Conservation (phyloP, 2,113 vertebrate species). For the Laterallus jamaicensis region DNA sequence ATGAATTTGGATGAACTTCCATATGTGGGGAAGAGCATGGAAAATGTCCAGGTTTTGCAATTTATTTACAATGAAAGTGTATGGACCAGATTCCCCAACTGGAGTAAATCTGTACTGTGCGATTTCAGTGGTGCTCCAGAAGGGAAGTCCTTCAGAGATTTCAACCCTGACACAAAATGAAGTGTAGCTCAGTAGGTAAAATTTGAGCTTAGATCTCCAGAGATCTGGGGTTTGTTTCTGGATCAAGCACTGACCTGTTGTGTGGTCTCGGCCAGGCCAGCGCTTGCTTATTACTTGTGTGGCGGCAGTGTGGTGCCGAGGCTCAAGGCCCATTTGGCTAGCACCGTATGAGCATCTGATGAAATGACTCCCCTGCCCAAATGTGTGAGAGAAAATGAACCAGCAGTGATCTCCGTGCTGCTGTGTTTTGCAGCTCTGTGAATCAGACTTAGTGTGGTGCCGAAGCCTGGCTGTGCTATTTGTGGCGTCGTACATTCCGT, state of each 20-base stretch:
- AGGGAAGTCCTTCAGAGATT: not conserved
- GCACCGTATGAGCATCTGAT: not conserved
- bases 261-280: not conserved
- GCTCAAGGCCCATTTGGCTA: not conserved
- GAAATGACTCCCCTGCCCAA: not conserved
- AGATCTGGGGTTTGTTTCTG: not conserved
- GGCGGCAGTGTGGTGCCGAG: not conserved
- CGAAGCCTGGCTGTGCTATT: not conserved
- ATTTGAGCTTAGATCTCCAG: not conserved
- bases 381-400: not conserved
- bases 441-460: not conserved
- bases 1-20: slow-evolving; percentile 37
- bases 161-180: not conserved
- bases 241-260: not conserved
- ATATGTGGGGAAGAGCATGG: not conserved
- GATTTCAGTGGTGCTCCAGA: not conserved
- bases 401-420: not conserved
- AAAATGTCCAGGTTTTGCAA: not conserved
- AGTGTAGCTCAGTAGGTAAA: not conserved
- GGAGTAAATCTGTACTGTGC: not conserved
- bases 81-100: not conserved
- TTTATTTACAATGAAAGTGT: not conserved
- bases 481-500: not conserved
- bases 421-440: not conserved
- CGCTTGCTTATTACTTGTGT: not conserved